Conservation (phyloP, 2,888 invertebrate genomes). For the Zhuqinia jingwanae region DNA sequence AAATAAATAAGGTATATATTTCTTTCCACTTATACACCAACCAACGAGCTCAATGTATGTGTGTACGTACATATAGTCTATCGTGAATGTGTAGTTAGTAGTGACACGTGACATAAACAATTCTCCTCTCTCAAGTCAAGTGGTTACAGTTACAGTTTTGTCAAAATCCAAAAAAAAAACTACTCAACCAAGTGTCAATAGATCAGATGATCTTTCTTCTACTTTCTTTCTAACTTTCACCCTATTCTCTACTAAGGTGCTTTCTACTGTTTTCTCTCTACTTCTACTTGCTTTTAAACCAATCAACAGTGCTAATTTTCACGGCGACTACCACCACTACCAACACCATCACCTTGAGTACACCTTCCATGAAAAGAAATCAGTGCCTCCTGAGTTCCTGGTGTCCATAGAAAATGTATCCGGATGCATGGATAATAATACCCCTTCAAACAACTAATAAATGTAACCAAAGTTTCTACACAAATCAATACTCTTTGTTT, state of each 20-base stretch:
- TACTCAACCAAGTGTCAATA: not conserved
- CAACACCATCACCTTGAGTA: conserved; percentile 63
- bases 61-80: too few species aligned
- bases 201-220: not conserved
- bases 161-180: not conserved
- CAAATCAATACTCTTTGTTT: too few species aligned
- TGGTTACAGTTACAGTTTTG: not conserved
- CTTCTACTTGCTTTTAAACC: not conserved
- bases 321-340: conserved; percentile 17
- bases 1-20: conserved; percentile 13
- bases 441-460: too few species aligned
- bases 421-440: conserved; percentile 43
- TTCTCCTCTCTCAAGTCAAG: not conserved
- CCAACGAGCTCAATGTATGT: not conserved
- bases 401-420: conserved; percentile 44
- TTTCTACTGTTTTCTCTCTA: conserved; percentile 47
- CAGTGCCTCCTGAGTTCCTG: conserved; percentile 34
- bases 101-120: conserved; percentile 12
- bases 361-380: conserved; percentile 58
- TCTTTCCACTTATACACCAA: conserved; percentile 18
- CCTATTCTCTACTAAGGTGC: conserved; percentile 12
- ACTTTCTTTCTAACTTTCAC: conserved; percentile 27
- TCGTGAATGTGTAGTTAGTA: not conserved
- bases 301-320: conserved; percentile 16
- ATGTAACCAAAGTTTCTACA: too few species aligned